phyloP scores from a whole-genome alignment of 1,140 invertebrate genomes.

The Harlomillsia oculata region DNA sequence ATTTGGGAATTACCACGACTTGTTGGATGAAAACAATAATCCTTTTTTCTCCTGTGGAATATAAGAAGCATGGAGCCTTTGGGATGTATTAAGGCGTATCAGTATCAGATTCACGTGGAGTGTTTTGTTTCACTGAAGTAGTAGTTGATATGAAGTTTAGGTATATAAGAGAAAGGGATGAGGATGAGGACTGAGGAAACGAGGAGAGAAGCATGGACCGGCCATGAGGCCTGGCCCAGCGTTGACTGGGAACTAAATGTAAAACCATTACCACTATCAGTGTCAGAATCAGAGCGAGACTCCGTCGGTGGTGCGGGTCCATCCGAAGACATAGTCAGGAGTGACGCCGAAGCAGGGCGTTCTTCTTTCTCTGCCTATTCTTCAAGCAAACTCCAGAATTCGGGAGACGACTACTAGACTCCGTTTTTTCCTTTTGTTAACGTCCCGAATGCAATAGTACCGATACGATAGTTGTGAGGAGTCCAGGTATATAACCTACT shows the following conservation, averaged over 20 bases:
- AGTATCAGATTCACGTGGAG: too few relatives aligned
- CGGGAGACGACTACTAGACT: too few relatives aligned
- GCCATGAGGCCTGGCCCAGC: neutral
- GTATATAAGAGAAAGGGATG: neutral
- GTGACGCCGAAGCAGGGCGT: neutral
- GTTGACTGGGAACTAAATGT: neutral
- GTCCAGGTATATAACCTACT: too few relatives aligned
- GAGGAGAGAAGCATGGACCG: neutral
- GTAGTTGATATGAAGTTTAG: neutral
- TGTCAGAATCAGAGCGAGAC: neutral
- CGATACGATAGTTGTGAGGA: too few relatives aligned
- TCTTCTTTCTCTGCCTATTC: too few relatives aligned
- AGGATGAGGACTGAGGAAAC: neutral
- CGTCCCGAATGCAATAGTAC: too few relatives aligned
- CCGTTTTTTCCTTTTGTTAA: too few relatives aligned
- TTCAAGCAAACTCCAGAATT: too few relatives aligned
- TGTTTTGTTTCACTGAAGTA: too few relatives aligned
- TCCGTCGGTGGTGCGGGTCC: too few relatives aligned
- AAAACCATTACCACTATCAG: slow-evolving; percentile 3
- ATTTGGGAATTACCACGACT: neutral
- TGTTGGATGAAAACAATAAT: neutral
- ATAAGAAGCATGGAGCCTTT: neutral
- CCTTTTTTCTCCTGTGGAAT: neutral
- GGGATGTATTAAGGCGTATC: too few relatives aligned
- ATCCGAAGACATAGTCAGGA: neutral